Percentiles rank a stretch among this genome's conserved stretches.
Evolutionary conservation across 2,888 invertebrate genomes (phyloP).

Genomic region (Notodonta dromedarius): DNA sequence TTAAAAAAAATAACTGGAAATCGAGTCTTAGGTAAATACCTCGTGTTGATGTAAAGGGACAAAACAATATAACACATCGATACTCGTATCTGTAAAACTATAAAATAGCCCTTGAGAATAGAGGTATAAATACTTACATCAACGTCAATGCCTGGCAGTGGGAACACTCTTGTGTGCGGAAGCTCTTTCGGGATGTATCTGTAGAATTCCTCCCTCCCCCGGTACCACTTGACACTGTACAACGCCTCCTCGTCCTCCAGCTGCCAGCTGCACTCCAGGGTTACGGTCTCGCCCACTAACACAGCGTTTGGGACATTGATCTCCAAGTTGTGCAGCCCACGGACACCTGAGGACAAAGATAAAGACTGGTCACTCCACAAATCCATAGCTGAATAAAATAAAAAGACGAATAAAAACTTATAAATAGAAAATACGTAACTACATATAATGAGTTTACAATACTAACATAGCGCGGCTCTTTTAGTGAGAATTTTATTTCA

Average conservation of each 20-base stretch:
- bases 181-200: slow-evolving; percentile 91
- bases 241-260: slow-evolving; percentile 88
- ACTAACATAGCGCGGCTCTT: background rate
- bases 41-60: too few species aligned
- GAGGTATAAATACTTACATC: slow-evolving; percentile 86
- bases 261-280: slow-evolving; percentile 90
- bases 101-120: background rate
- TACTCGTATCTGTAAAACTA: too few species aligned
- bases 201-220: slow-evolving; percentile 90
- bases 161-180: slow-evolving; percentile 89
- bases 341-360: slow-evolving; percentile 72
- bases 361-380: background rate
- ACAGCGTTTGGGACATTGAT: slow-evolving; percentile 89
- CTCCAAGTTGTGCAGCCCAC: slow-evolving; percentile 87
- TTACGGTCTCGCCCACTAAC: slow-evolving; percentile 88
- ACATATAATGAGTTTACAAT: slow-evolving; percentile 1
- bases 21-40: too few species aligned
- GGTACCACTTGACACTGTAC: slow-evolving; percentile 93
- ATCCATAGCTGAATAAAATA: too few species aligned
- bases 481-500: background rate
- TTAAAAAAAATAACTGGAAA: too few species aligned
- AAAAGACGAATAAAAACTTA: background rate
- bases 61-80: too few species aligned
- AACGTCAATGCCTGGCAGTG: slow-evolving; percentile 87
- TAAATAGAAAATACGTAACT: background rate